Base-by-base conservation (phyloP, 2,797 vertebrate genomes). In the Staurois parvus region DNA sequence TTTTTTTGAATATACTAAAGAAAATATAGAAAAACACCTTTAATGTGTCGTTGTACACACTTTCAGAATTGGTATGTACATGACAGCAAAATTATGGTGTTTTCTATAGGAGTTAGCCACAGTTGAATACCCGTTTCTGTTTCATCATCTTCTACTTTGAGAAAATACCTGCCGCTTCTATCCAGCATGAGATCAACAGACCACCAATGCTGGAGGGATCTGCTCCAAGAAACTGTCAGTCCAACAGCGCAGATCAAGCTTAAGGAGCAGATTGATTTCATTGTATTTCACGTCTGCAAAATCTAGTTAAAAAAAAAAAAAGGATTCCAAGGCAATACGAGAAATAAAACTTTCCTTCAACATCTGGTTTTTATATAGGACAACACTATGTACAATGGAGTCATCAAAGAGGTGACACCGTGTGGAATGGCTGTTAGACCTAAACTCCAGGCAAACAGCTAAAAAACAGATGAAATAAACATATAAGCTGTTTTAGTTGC, bases 321-420 rank as follows among this genome's bases (percentile, higher is more conserved):
- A 75, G 72, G 19, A 75, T 83, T 83, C 72, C 72, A 66, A 64
- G 10, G 37, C 3, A 9, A 68, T 37, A 82, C 37, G 19, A 67
- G 15, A 67, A 64, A n/a, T 26, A 45, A 66, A 34, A 74, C 52
- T 64, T 69, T 52, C 24, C 28, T 40, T 42, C n/a, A n/a, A n/a
- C n/a, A n/a, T n/a, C n/a, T n/a, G n/a, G n/a, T 73, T 67, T 74
- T 10, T 73, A 40, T 30, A 13, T n/a, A 70, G 24, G 21, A 40
- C 21, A 4, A 26, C 30, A n/a, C 80, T 15, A 59, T 62, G 40
- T 29, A 64, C 48, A 59, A 52, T n/a, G 19, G 34, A 56, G 48
- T 28, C 69, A 62, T 9, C 15, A 30, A 37, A 26, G 17, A 79
- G 26, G 40, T 30, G 37, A 24, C 26, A 78, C 42, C 2, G 34